Evolutionary conservation across 1,140 invertebrate species (phyloP), one percentile per base, ranked within the genome.

Genomic region (Papilio glaucus): DNA sequence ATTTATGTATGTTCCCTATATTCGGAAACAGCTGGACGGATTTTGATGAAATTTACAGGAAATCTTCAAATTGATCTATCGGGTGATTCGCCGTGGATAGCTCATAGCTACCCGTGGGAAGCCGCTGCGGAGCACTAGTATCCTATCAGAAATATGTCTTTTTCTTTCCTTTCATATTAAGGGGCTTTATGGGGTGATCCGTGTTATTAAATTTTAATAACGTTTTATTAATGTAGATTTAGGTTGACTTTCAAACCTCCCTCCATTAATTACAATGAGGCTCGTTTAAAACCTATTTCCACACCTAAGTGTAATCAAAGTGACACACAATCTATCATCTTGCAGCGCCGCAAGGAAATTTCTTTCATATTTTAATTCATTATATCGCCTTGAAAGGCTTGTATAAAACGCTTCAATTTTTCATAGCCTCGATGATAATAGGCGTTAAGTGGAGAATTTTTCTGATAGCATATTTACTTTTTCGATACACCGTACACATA

Each of bases 281-380:
- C 24, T 18, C 6, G n/a, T 15, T 33, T 53, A 41, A 53, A 69
- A 53, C 67, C 67, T 68, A 68, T 49, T 49, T 49, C 39, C 39
- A 45, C 42, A 68, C 41, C 65, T 69, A 69, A 29, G n/a, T 69
- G 67, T 37, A 29, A 69, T 68, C 65, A 68, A 42, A 67, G 24
- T 69, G 67, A 69, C 67, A 53, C 67, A 33, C 29, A 69, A 69
- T 69, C 29, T 53, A 69, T 69, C 67, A 69, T 69, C 45, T 24
- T 53, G 0, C 45, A 12, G 42, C n/a, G n/a, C 26, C 42, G 33
- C 29, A 53, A 39, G 33, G 37, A 69, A 69, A 29, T 69, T 69
- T 53, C 67, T 69, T 69, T 69, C 12, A 69, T 69, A 69, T 53
- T 53, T 45, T 69, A 69, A 69, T 53, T 69, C 67, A 69, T 69